These are phyloP conservation scores for Clangula hyemalis DNA, from an alignment of 2,797 vertebrate genomes.

Conservation along the genomic window DNA sequence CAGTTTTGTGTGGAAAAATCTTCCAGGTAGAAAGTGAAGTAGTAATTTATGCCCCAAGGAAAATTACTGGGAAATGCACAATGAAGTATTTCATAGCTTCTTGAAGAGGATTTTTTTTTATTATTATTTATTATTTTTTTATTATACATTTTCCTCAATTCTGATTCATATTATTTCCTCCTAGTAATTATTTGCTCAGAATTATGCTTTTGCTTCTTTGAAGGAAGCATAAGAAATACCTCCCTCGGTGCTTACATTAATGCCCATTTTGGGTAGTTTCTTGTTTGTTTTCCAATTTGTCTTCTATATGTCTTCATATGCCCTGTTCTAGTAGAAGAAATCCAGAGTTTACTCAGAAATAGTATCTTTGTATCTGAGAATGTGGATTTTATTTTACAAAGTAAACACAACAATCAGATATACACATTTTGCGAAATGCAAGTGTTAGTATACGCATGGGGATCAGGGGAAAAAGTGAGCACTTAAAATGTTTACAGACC, in stretches of 20 bases:
- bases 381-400: neutral
- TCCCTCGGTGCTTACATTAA: neutral
- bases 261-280: neutral
- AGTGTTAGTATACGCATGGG: neutral
- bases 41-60: neutral
- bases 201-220: neutral
- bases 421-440: neutral
- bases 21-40: neutral
- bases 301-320: neutral
- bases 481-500: neutral
- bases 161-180: neutral
- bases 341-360: neutral
- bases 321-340: neutral
- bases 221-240: neutral
- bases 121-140: too few relatives aligned
- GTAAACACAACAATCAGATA: neutral
- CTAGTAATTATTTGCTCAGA: neutral
- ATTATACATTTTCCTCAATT: neutral
- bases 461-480: neutral
- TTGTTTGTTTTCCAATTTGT: neutral
- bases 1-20: neutral
- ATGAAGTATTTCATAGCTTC: neutral
- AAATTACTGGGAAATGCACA: neutral
- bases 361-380: neutral
- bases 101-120: neutral